phyloP scores from a whole-genome alignment of 1,140 invertebrate species.

The Zaprionus ghesquierei region DNA sequence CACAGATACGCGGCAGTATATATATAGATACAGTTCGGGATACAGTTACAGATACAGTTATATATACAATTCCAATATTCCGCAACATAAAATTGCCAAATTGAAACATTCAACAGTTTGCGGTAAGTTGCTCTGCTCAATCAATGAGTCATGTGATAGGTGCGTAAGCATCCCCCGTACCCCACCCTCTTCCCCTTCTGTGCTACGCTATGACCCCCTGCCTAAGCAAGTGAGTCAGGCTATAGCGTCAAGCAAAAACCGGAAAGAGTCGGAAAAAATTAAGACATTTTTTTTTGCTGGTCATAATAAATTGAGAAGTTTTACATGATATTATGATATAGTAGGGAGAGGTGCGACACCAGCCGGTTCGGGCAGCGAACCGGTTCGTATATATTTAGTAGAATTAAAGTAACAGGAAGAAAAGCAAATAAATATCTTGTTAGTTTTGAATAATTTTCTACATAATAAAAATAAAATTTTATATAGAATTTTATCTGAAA shows the following conservation, averaged over 20 bases:
- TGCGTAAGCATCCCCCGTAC: background rate
- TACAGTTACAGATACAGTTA: background rate
- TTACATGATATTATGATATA: background rate
- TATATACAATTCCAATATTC: background rate
- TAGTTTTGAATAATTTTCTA: no score
- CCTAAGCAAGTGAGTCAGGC: background rate
- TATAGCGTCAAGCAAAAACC: background rate
- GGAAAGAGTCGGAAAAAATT: background rate
- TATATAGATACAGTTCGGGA: background rate
- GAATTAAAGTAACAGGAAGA: background rate
- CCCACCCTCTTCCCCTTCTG: background rate
- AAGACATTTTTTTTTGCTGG: background rate
- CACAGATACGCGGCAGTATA: background rate
- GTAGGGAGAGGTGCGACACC: background rate
- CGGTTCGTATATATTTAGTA: background rate
- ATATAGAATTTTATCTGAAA: no score
- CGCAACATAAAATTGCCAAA: conserved; percentile 7
- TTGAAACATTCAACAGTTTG: conserved; percentile 14
- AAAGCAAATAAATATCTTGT: background rate
- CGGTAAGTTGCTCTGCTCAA: conserved; percentile 18
- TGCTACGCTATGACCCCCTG: background rate
- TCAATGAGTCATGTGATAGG: background rate
- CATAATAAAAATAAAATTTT: no score
- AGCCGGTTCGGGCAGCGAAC: background rate
- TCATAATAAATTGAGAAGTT: background rate